Percentiles rank a stretch among this genome's conserved stretches.
phyloP scores from a whole-genome alignment of 2,113 vertebrate genomes.

The Urocitellus parryii region DNA sequence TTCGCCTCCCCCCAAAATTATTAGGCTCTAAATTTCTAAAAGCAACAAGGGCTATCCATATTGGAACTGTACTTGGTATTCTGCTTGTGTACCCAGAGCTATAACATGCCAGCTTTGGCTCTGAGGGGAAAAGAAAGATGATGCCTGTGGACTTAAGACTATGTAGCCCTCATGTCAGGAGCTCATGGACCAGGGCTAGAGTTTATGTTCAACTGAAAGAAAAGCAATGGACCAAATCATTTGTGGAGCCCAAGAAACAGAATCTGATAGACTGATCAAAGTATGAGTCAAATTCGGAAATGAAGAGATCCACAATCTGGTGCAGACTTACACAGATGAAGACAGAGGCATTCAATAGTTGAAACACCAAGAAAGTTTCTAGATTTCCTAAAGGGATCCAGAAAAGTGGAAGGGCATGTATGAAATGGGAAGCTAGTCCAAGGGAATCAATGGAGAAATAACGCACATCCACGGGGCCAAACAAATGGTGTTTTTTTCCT shows the following conservation, averaged over 20 bases:
- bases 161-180: background rate
- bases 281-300: background rate
- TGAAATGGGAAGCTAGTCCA: slow-evolving; percentile 17
- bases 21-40: slow-evolving; percentile 68
- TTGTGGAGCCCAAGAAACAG: slow-evolving; percentile 38
- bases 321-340: background rate
- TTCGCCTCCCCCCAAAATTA: background rate
- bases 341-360: background rate
- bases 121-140: slow-evolving; percentile 29
- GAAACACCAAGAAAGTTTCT: slow-evolving; percentile 20
- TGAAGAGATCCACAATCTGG: background rate
- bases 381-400: background rate
- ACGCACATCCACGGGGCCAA: background rate
- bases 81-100: slow-evolving; percentile 41
- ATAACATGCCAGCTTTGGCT: slow-evolving; percentile 18
- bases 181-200: background rate
- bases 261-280: slow-evolving; percentile 13
- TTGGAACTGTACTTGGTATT: slow-evolving; percentile 32
- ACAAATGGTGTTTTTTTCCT: background rate
- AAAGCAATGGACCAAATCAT: slow-evolving; percentile 36
- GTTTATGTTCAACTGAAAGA: slow-evolving; percentile 20
- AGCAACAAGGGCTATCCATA: slow-evolving; percentile 66
- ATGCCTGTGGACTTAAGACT: slow-evolving; percentile 43
- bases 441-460: slow-evolving; percentile 37
- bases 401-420: slow-evolving; percentile 29